These are phyloP conservation scores for Lacanobia wlatinum DNA, from an alignment of 2,888 invertebrate species.

Conservation along the genomic window DNA sequence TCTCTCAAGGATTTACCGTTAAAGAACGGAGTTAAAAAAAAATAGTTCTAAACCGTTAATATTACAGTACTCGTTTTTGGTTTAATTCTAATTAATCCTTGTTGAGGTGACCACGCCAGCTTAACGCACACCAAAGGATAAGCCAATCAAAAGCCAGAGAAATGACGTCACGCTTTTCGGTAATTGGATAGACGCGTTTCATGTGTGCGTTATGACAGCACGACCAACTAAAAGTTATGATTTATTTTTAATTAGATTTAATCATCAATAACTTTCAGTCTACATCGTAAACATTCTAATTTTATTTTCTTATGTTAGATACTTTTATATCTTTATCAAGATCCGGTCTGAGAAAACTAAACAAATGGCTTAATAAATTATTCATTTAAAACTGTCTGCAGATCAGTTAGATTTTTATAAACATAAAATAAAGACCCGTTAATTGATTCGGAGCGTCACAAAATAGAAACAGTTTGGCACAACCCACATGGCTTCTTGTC, in stretches of 20 bases:
- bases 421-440: conserved; percentile 47
- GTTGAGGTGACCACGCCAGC: conserved; percentile 26
- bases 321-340: conserved; percentile 33
- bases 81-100: conserved; percentile 51
- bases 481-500: conserved; percentile 49
- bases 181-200: conserved; percentile 36
- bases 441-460: conserved; percentile 36
- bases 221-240: conserved; percentile 1
- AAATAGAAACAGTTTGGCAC: conserved; percentile 44
- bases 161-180: conserved; percentile 27
- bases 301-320: not conserved
- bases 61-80: conserved; percentile 25
- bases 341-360: conserved; percentile 16
- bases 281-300: conserved; percentile 24
- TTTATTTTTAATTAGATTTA: conserved; percentile 33
- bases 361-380: conserved; percentile 32
- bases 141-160: conserved; percentile 45
- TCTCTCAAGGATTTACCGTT: conserved; percentile 43
- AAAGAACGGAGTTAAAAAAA: conserved; percentile 28
- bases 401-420: conserved; percentile 19
- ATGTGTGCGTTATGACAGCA: not conserved
- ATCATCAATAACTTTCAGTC: conserved; percentile 18
- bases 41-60: conserved; percentile 15
- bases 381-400: conserved; percentile 17
- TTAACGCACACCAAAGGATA: conserved; percentile 32